Percentiles rank a stretch among this genome's conserved stretches.
Evolutionary conservation across 2,888 invertebrate species (phyloP).

Genomic region (Eupithecia insigniata): DNA sequence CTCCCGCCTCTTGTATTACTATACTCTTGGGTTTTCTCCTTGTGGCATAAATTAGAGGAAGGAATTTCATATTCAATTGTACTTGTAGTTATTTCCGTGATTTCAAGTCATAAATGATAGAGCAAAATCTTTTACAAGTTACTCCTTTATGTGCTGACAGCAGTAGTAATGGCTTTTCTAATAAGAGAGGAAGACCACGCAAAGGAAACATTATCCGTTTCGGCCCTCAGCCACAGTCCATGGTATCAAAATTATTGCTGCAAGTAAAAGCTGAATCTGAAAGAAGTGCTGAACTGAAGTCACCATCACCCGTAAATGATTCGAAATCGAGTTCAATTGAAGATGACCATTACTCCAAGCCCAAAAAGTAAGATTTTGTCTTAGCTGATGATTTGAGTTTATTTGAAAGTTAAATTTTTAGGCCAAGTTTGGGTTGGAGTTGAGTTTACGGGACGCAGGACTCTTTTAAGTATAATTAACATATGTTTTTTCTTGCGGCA

Average conservation of each 20-base stretch:
- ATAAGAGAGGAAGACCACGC: conserved; percentile 65
- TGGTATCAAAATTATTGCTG: conserved; percentile 62
- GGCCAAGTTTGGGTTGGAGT: no score
- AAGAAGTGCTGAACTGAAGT: not conserved
- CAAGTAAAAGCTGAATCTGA: conserved; percentile 44
- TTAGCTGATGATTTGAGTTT: not conserved
- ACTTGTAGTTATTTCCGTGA: not conserved
- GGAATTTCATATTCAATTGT: no score
- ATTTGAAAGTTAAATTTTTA: not conserved
- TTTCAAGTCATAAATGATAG: conserved; percentile 44
- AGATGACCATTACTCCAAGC: conserved; percentile 8
- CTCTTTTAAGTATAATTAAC: no score
- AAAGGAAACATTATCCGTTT: conserved; percentile 57
- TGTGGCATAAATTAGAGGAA: no score
- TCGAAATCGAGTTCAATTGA: conserved; percentile 4
- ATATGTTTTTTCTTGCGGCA: no score
- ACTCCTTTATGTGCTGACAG: conserved; percentile 21
- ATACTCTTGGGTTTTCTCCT: no score
- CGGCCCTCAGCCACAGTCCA: conserved; percentile 68
- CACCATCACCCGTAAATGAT: not conserved
- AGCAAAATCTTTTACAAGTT: conserved; percentile 58
- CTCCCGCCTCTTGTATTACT: no score
- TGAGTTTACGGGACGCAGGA: no score
- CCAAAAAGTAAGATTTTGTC: not conserved
- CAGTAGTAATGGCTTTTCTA: conserved; percentile 34